phyloP scores from a whole-genome alignment of 2,888 invertebrate genomes.

The Escarpia spicata region DNA sequence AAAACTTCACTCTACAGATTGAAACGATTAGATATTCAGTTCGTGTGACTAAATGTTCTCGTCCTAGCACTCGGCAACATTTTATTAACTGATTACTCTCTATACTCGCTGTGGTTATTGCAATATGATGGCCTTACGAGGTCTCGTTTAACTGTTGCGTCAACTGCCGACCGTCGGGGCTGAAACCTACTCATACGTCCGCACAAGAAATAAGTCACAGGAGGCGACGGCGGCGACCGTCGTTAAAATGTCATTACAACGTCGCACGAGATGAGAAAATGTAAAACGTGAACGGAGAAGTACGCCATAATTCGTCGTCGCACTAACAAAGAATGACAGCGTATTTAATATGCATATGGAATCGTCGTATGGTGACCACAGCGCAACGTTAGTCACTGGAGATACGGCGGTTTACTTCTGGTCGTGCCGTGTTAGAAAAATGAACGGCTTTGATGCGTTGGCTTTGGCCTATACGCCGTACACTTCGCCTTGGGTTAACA shows the following conservation, averaged over 20 bases:
- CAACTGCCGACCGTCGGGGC: not conserved
- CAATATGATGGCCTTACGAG: no score
- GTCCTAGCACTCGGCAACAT: no score
- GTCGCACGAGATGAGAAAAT: not conserved
- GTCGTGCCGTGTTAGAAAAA: not conserved
- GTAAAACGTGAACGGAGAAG: not conserved
- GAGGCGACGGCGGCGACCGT: not conserved
- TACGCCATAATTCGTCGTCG: not conserved
- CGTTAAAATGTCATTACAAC: constrained; percentile 1
- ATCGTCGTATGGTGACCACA: not conserved
- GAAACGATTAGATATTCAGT: no score
- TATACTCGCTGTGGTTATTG: no score
- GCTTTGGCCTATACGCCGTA: not conserved
- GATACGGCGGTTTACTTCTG: not conserved
- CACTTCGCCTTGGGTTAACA: not conserved
- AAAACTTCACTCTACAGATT: no score
- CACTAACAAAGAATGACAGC: not conserved
- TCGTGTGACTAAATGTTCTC: no score
- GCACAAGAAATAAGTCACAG: not conserved
- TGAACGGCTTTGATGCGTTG: not conserved
- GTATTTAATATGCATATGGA: not conserved
- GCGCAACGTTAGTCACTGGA: not conserved
- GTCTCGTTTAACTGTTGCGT: not conserved
- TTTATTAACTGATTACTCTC: no score
- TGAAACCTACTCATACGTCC: not conserved